Evolutionary conservation across 2,888 invertebrate species (phyloP).

Genomic region (Eupithecia centaureata): DNA sequence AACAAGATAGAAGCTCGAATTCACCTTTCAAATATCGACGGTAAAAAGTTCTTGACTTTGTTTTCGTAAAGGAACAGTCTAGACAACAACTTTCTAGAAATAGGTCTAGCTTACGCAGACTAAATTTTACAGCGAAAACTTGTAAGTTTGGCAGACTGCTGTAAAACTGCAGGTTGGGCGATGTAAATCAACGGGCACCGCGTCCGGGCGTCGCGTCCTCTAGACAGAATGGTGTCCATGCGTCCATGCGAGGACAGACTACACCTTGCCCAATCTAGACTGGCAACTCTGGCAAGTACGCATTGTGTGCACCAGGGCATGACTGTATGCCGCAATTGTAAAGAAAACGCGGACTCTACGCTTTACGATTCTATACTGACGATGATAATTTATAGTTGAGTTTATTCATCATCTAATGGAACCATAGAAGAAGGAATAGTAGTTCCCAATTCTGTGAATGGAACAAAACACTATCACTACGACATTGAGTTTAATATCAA

Average conservation of each 20-base stretch:
- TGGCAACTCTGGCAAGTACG: slow-evolving; percentile 13
- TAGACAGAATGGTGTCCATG: slow-evolving; percentile 67
- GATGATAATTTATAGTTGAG: too few species aligned
- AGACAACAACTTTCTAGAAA: slow-evolving; percentile 3
- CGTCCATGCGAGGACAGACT: slow-evolving; percentile 58
- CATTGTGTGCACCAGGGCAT: slow-evolving; percentile 37
- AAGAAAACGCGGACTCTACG: background rate
- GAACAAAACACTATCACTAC: too few species aligned
- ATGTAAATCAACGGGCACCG: slow-evolving; percentile 48
- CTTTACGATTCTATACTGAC: background rate
- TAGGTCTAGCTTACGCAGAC: slow-evolving; percentile 1
- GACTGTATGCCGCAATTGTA: slow-evolving; percentile 9
- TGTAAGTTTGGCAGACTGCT: slow-evolving; percentile 19
- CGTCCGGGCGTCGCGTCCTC: slow-evolving; percentile 66
- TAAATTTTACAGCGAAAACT: background rate
- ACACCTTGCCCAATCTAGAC: slow-evolving; percentile 42
- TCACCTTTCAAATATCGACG: background rate
- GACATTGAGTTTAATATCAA: too few species aligned
- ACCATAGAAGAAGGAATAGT: too few species aligned
- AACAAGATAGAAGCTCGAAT: background rate
- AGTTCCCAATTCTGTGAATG: too few species aligned
- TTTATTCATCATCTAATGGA: too few species aligned
- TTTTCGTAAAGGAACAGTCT: slow-evolving; percentile 2
- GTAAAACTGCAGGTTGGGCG: slow-evolving; percentile 41
- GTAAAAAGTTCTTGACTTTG: background rate